Evolutionary conservation across 2,113 vertebrate genomes (phyloP), one percentile per base, ranked within the genome.

Genomic region (Phylloscopus trochilus): DNA sequence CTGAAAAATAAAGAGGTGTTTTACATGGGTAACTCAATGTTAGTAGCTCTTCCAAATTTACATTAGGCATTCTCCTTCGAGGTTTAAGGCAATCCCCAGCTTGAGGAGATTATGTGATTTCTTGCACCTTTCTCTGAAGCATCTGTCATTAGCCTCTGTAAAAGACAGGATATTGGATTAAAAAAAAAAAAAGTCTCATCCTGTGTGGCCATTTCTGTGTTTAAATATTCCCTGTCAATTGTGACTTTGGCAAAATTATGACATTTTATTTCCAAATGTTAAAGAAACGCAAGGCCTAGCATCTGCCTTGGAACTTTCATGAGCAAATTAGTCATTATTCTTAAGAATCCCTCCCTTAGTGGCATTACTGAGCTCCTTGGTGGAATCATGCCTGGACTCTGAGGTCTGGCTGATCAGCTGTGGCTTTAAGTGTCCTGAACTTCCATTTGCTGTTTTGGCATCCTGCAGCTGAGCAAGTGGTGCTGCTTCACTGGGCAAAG

Each of bases 41-140:
- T 77, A 59, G 20, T 78, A 77, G 35, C 30, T 90, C 30, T 70
- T 59, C 60, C 47, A 68, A 41, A 75, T 62, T 66, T 69, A 35
- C 19, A 15, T 69, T 37, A 63, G 83, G 20, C 39, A 41, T 92
- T 80, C 35, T 59, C 43, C 39, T 67, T 81, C 15, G 9, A 60
- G 53, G 53, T 15, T 89, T 60, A 78, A 73, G 74, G n/a, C 49
- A 88, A 5, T 69, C 43, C 6, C 30, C 21, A 74, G 0, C 23
- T 68, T 72, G 37, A 37, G 30, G 70, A 72, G 69, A 35, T 69
- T 53, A 35, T 37, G 49, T 24, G 17, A 27, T 85, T 95, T 91
- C 30, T 89, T 91, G 37, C 33, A 83, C 87, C 77, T 93, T 96
- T 92, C 63, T 80, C 46, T 74, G 76, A 86, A 93, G 76, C 51